A percentile compares a stretch with the other conserved stretches of the same genome.
These are phyloP conservation scores for Euphydryas editha DNA, from an alignment of 2,888 invertebrate genomes.

Conservation along the genomic window DNA sequence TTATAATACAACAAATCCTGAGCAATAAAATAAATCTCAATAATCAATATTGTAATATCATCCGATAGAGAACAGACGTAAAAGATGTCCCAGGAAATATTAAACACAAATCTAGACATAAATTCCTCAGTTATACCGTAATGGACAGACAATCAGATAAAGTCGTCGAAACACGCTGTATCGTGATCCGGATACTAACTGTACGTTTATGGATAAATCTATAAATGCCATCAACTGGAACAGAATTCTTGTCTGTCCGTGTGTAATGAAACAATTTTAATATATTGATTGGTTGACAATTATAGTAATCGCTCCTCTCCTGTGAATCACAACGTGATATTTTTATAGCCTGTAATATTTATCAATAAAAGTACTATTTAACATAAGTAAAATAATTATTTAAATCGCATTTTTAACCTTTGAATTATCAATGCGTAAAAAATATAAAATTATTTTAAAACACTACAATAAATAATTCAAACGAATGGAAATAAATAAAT, in stretches of 20 bases:
- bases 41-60: slow-evolving; percentile 2
- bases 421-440: too few relatives aligned
- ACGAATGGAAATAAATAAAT: too few relatives aligned
- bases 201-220: not conserved
- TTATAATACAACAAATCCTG: too few relatives aligned
- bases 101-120: slow-evolving; percentile 28
- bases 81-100: slow-evolving; percentile 19
- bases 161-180: slow-evolving; percentile 20
- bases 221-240: not conserved
- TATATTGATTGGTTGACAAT: not conserved
- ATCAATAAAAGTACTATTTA: too few relatives aligned
- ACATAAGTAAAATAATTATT: too few relatives aligned
- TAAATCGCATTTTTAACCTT: too few relatives aligned
- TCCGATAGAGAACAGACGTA: slow-evolving; percentile 1
- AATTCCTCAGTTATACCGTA: slow-evolving; percentile 29
- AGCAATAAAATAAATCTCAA: not conserved
- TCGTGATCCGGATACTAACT: slow-evolving; percentile 28
- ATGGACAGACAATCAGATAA: slow-evolving; percentile 34
- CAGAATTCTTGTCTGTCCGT: not conserved
- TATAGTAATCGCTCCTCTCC: too few relatives aligned
- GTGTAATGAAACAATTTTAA: not conserved
- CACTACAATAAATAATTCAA: too few relatives aligned
- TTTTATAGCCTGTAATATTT: not conserved
- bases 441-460: too few relatives aligned
- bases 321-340: too few relatives aligned